phyloP scores from a whole-genome alignment of 2,888 invertebrate species.

The Drosophila kanekoi region DNA sequence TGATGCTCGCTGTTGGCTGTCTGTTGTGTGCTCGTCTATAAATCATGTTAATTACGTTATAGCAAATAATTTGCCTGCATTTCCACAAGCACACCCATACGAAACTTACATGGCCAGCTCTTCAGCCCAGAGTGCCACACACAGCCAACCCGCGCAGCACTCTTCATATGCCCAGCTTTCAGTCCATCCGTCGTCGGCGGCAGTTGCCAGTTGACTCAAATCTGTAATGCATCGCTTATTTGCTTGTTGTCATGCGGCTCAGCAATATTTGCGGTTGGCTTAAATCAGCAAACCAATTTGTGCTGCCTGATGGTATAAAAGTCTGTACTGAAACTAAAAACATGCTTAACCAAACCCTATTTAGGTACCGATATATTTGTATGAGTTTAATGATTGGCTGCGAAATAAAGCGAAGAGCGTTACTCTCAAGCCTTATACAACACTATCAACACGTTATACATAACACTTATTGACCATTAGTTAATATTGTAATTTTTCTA shows the following conservation, averaged over 20 bases:
- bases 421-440: background rate
- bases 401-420: background rate
- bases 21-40: slow-evolving; percentile 77
- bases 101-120: slow-evolving; percentile 18
- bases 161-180: background rate
- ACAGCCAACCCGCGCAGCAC: background rate
- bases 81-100: slow-evolving; percentile 43
- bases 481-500: background rate
- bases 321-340: background rate
- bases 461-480: background rate
- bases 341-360: slow-evolving; percentile 3
- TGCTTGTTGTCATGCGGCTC: slow-evolving; percentile 55
- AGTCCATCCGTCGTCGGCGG: slow-evolving; percentile 7
- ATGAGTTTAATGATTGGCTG: background rate
- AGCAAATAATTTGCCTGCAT: slow-evolving; percentile 76
- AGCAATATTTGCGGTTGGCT: slow-evolving; percentile 63
- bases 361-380: slow-evolving; percentile 4
- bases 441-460: background rate
- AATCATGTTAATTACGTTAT: slow-evolving; percentile 80
- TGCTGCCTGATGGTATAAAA: slow-evolving; percentile 6
- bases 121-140: slow-evolving; percentile 6
- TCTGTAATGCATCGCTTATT: slow-evolving; percentile 69
- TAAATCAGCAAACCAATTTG: slow-evolving; percentile 31
- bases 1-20: slow-evolving; percentile 54
- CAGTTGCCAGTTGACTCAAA: slow-evolving; percentile 50